Conservation (phyloP, 2,888 invertebrate species). For the Brachyptera putata region DNA sequence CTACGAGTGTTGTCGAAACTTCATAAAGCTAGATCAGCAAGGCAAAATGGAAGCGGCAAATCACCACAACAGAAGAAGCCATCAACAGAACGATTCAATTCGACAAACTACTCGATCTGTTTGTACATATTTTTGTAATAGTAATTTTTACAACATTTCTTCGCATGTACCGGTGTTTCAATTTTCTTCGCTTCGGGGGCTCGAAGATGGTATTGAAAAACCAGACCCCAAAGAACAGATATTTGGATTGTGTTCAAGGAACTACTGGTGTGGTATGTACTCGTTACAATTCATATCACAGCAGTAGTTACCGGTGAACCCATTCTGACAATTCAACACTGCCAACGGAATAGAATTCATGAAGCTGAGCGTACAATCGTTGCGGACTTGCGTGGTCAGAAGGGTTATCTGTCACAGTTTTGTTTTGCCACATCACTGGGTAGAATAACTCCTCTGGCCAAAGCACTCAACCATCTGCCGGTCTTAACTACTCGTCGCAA, state of each 20-base stretch:
- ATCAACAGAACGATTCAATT: too few species aligned
- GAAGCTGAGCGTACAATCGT: neutral
- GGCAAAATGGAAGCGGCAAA: constrained; percentile 38
- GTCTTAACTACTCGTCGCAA: neutral
- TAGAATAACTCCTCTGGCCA: constrained; percentile 13
- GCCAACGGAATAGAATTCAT: neutral
- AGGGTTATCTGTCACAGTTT: neutral
- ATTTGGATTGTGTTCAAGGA: too few species aligned
- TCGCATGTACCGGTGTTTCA: too few species aligned
- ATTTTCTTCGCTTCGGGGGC: too few species aligned
- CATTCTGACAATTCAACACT: neutral
- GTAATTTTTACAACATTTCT: too few species aligned
- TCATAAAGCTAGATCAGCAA: constrained; percentile 49
- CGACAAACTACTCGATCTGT: constrained; percentile 44
- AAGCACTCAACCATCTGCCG: neutral
- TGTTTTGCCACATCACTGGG: constrained; percentile 13
- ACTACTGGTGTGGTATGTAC: constrained; percentile 45
- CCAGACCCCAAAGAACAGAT: too few species aligned
- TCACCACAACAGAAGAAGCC: neutral
- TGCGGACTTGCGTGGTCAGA: neutral
- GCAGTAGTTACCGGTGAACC: constrained; percentile 44
- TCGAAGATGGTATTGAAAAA: too few species aligned
- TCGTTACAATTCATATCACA: constrained; percentile 42
- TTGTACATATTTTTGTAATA: too few species aligned
- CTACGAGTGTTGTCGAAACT: constrained; percentile 44